Base-by-base conservation (phyloP, 2,113 vertebrate species). In the Bagarius yarrelli region DNA sequence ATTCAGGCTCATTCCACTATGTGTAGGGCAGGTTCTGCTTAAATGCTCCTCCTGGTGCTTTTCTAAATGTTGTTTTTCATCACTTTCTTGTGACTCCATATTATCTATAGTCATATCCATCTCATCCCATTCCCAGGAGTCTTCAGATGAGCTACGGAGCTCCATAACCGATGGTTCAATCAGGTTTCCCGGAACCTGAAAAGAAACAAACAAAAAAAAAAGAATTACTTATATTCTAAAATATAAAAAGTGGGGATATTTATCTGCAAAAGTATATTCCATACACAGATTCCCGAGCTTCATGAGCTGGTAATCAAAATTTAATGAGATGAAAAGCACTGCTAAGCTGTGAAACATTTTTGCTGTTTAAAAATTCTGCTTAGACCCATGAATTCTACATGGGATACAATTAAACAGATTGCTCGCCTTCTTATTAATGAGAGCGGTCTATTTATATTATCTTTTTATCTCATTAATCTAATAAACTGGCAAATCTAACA, bases 61-160 rank as follows among this genome's bases (percentile, higher is more conserved):
- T 59, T 86, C 88, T 79, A 88, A 84, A 71, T 80, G 86, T 76
- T 87, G 89, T 18, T 86, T 83, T 21, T 90, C 92, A 23, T 92
- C 92, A 53, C 88, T 91, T 59, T 94, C 92, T 84, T 69, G 91
- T 44, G 88, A 83, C 25, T 95, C 94, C 80, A 93, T 85, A 40
- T 94, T 91, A 57, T 94, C 87, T 90, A 96, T 94, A 81, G 96
- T 94, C 88, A 99, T 97, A 76, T 99, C 98, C 1, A 93, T 99
- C 86, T 99, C 98, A 83, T 99, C 98, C 98, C 98, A 99, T 87
- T 99, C 98, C 87, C 97, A 93, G 47, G 95, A 96, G 87, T 99
- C 98, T 72, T 97, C 96, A 27, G 71, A 89, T 25, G 90, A 84
- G 69, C 91, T 92, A 83, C 92, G 95, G 78, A 98, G 92, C 85